Evolutionary conservation across 2,888 invertebrate species (phyloP).

Genomic region (Cataglyphis livida): DNA sequence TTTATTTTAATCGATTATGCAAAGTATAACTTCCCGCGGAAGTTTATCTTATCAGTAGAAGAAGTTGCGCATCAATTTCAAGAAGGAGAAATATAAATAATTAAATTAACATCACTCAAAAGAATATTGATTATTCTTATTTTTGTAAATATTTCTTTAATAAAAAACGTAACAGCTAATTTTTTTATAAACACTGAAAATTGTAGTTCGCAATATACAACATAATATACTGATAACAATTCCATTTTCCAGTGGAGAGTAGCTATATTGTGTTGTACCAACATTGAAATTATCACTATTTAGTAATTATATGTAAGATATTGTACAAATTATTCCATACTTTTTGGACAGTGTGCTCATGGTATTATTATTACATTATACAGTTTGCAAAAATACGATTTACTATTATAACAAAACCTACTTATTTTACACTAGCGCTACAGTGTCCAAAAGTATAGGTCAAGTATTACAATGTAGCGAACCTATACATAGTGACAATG

Average conservation of each 20-base stretch:
- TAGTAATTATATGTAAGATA: conserved; percentile 80
- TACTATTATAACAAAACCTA: conserved; percentile 79
- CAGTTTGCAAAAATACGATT: conserved; percentile 82
- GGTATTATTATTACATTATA: conserved; percentile 73
- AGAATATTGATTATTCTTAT: conserved; percentile 77
- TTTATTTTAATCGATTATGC: conserved; percentile 70
- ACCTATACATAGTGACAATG: conserved; percentile 76
- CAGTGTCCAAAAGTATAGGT: conserved; percentile 84
- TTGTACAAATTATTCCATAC: conserved; percentile 84
- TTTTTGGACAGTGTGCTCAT: conserved; percentile 82
- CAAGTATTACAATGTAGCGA: conserved; percentile 81
- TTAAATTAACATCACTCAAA: conserved; percentile 78
- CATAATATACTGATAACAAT: conserved; percentile 83
- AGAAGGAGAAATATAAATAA: conserved; percentile 72
- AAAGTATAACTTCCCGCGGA: conserved; percentile 66
- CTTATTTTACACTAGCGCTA: conserved; percentile 77
- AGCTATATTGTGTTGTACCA: conserved; percentile 83
- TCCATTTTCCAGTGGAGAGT: conserved; percentile 80
- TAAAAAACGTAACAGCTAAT: conserved; percentile 82
- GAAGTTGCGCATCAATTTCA: conserved; percentile 67
- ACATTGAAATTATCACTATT: conserved; percentile 82
- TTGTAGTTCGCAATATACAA: conserved; percentile 83
- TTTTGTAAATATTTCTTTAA: conserved; percentile 81
- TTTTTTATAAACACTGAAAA: conserved; percentile 82
- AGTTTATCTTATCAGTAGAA: conserved; percentile 57